phyloP scores from a whole-genome alignment of 2,888 invertebrate species.

The Synanthedon tipuliformis region DNA sequence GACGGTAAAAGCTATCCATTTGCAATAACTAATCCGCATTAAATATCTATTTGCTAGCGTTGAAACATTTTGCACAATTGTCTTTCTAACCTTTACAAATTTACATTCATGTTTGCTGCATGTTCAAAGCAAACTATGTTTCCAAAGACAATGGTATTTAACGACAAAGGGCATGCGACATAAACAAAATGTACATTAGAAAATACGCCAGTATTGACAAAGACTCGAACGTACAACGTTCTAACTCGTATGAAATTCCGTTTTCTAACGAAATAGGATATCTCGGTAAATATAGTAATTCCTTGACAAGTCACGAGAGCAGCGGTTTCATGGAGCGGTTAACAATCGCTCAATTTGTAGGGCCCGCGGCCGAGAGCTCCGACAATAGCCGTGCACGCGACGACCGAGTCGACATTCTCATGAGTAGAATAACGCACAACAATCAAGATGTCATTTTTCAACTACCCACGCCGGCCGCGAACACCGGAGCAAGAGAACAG shows the following conservation, averaged over 20 bases:
- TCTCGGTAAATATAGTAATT: conserved; percentile 50
- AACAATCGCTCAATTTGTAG: conserved; percentile 69
- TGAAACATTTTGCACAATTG: too few relatives aligned
- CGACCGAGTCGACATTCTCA: conserved; percentile 55
- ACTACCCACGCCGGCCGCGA: conserved; percentile 64
- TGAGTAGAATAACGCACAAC: conserved; percentile 67
- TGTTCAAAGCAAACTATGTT: neutral
- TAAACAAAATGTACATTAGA: neutral
- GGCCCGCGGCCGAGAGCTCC: conserved; percentile 38
- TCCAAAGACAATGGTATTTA: neutral
- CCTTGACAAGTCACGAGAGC: conserved; percentile 59
- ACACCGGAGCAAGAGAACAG: conserved; percentile 38
- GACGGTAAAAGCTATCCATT: too few relatives aligned
- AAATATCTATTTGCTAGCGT: too few relatives aligned
- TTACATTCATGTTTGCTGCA: neutral
- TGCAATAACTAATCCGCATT: too few relatives aligned
- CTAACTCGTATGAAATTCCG: conserved; percentile 14
- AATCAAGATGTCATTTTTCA: conserved; percentile 72
- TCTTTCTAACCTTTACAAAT: neutral
- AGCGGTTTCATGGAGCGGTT: conserved; percentile 48
- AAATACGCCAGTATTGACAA: neutral
- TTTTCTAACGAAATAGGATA: conserved; percentile 37
- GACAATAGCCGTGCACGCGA: conserved; percentile 62
- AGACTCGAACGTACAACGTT: neutral
- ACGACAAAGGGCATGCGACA: neutral